Evolutionary conservation across 2,113 vertebrate species (phyloP), one percentile per base, ranked within the genome.

Genomic region (Serilophus lunatus): DNA sequence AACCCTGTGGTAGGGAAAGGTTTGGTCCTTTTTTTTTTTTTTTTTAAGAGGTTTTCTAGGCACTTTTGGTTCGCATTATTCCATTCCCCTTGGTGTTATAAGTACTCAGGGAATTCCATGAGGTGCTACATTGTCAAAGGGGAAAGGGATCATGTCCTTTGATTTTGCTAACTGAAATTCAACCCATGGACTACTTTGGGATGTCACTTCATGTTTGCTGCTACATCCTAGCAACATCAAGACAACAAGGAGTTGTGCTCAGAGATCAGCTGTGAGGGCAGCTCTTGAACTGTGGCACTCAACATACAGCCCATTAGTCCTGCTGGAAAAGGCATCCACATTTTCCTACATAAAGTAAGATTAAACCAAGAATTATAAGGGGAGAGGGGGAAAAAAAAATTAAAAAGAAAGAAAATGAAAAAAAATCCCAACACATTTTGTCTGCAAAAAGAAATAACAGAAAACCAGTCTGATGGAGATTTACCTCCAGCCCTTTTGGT

Each of bases 91-190:
- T 14, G 18, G 36, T 72, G 26, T 13, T 28, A 15, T 1, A 63
- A 18, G 10, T 15, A 28, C 23, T 4, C 56, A 24, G n/a, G 13
- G 36, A 61, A 9, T 15, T 40, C 50, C 26, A 26, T 0, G 0
- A 49, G 4, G 5, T 19, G 19, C 12, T 92, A n/a, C 26, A 20
- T 6, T 8, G 15, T 5, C 47, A 59, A 45, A 10, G 38, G 25
- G 20, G 29, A 69, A 63, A 88, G 47, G 25, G 29, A 33, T 23
- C 6, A 2, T 2, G 1, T 10, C 8, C 33, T 1, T 0, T 4
- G 5, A 29, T 40, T 63, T 56, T 53, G 24, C 60, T 60, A 7
- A 2, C 22, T 20, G 42, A 18, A 17, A 17, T 47, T 51, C 38
- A 61, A 18, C 20, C 19, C 1, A 0, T 3, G 35, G n/a, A 47